A percentile compares a stretch with the other conserved stretches of the same genome.
phyloP scores from a whole-genome alignment of 1,140 invertebrate genomes.

The Penaeus indicus region DNA sequence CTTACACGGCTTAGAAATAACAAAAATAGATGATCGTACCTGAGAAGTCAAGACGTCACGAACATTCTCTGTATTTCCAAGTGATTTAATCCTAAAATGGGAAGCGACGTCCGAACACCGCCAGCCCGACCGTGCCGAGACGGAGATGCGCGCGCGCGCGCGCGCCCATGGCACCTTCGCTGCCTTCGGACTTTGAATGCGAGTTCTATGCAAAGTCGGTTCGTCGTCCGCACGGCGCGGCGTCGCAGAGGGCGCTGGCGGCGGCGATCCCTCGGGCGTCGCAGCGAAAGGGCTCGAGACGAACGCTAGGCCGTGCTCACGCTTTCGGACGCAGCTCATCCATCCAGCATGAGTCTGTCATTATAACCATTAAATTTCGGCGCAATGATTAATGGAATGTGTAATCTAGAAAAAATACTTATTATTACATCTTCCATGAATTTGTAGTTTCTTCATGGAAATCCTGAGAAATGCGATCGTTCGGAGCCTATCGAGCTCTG shows the following conservation, averaged over 20 bases:
- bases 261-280: not conserved
- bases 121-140: not conserved
- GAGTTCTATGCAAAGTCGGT: not conserved
- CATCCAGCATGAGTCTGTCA: constrained; percentile 53
- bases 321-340: constrained; percentile 47
- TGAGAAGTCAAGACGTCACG: constrained; percentile 41
- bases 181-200: too few species aligned
- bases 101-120: constrained; percentile 48
- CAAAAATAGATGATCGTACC: not conserved
- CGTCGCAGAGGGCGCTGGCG: not conserved
- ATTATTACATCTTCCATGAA: constrained; percentile 61
- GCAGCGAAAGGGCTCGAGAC: too few species aligned
- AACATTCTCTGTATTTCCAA: constrained; percentile 55
- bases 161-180: too few species aligned
- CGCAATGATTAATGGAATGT: constrained; percentile 61
- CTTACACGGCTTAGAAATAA: not conserved
- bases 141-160: not conserved
- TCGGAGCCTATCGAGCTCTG: too few species aligned
- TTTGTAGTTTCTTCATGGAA: constrained; percentile 60
- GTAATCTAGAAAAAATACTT: constrained; percentile 63
- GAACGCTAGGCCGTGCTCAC: constrained; percentile 2
- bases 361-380: constrained; percentile 61
- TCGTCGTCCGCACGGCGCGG: not conserved
- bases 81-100: constrained; percentile 63
- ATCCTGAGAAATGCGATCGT: constrained; percentile 39